phyloP scores from a whole-genome alignment of 2,888 invertebrate genomes.

The Drosophila anomalata region DNA sequence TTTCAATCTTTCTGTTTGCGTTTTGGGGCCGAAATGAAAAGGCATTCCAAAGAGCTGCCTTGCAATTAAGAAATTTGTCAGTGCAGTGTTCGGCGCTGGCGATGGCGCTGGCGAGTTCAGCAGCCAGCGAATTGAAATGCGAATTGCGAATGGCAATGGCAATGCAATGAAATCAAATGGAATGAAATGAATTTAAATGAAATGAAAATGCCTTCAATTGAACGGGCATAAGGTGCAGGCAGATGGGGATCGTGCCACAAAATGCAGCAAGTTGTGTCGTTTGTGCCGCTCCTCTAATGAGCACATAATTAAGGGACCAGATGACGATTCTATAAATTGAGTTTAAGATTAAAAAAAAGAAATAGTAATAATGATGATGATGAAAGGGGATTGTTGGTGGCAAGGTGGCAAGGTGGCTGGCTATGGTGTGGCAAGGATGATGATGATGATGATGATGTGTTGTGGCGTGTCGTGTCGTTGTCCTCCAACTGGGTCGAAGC shows the following conservation, averaged over 20 bases:
- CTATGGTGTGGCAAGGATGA: not conserved
- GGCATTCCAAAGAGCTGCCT: slow-evolving; percentile 55
- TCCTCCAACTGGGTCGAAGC: slow-evolving; percentile 48
- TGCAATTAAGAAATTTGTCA: slow-evolving; percentile 69
- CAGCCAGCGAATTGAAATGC: slow-evolving; percentile 43
- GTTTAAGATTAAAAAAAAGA: slow-evolving; percentile 4
- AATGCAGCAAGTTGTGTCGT: not conserved
- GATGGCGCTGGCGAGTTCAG: slow-evolving; percentile 27
- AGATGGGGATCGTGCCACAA: slow-evolving; percentile 2
- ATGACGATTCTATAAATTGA: slow-evolving; percentile 5
- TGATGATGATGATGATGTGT: slow-evolving; percentile 4
- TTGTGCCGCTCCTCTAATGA: slow-evolving; percentile 30
- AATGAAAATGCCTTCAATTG: slow-evolving; percentile 75
- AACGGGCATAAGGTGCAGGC: slow-evolving; percentile 4
- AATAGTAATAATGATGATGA: slow-evolving; percentile 3
- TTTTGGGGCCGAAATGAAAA: slow-evolving; percentile 47
- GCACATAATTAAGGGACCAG: slow-evolving; percentile 43
- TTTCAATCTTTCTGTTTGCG: slow-evolving; percentile 37
- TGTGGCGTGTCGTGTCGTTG: slow-evolving; percentile 42
- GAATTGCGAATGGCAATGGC: slow-evolving; percentile 14
- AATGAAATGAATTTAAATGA: slow-evolving; percentile 21
- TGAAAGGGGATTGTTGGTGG: not conserved
- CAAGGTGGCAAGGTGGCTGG: not conserved
- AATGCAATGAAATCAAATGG: slow-evolving; percentile 11
- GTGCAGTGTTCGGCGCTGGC: slow-evolving; percentile 18